phyloP scores from a whole-genome alignment of 2,888 invertebrate species.

The Cheilosia grossa region DNA sequence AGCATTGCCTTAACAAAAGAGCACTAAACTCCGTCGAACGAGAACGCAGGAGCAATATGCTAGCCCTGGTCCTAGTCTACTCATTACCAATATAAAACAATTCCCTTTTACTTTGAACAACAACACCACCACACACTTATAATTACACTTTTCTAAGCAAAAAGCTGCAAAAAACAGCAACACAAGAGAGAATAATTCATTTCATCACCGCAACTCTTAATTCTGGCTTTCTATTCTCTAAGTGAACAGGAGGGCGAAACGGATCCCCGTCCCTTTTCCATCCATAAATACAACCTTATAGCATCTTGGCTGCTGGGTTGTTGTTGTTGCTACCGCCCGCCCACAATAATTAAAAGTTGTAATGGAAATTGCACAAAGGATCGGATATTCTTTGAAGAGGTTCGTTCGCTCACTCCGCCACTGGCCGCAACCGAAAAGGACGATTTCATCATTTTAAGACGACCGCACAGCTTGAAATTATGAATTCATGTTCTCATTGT shows the following conservation, averaged over 20 bases:
- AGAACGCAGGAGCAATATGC: conserved; percentile 13
- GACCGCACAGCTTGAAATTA: conserved; percentile 62
- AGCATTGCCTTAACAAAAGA: conserved; percentile 35
- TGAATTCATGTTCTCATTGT: conserved; percentile 61
- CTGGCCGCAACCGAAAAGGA: conserved; percentile 32
- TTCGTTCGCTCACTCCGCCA: conserved; percentile 2
- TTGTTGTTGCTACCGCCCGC: conserved; percentile 22
- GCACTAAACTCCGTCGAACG: conserved; percentile 23
- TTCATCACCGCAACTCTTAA: conserved; percentile 62
- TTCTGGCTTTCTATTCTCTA: conserved; percentile 34
- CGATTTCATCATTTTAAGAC: conserved; percentile 69
- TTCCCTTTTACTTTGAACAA: conserved; percentile 3
- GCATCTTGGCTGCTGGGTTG: conserved; percentile 1
- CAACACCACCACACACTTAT: background rate
- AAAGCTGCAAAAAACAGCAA: conserved; percentile 23
- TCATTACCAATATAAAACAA: conserved; percentile 7
- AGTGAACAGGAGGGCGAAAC: conserved; percentile 10
- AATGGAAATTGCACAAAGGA: conserved; percentile 69
- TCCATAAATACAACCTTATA: background rate
- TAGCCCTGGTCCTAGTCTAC: background rate
- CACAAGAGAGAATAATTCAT: conserved; percentile 70
- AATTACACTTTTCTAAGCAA: conserved; percentile 52
- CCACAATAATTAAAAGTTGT: conserved; percentile 73
- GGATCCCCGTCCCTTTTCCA: background rate
- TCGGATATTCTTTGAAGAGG: conserved; percentile 65